Percentiles rank a stretch among this genome's conserved stretches.
phyloP scores from a whole-genome alignment of 2,888 invertebrate species.

The Epistrophe eligans region DNA sequence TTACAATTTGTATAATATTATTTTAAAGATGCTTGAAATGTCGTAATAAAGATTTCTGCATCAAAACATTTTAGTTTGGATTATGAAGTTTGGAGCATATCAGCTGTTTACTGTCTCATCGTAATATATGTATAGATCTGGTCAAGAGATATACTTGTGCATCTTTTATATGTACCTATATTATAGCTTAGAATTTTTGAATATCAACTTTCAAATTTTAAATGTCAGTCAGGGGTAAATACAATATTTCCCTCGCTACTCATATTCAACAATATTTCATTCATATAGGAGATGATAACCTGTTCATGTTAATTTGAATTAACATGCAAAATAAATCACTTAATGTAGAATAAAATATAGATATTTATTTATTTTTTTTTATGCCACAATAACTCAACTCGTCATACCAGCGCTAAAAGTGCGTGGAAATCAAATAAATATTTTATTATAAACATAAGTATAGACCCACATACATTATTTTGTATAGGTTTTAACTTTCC shows the following conservation, averaged over 20 bases:
- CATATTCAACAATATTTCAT: background rate
- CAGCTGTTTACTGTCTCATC: background rate
- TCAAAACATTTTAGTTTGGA: background rate
- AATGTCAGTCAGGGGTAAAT: background rate
- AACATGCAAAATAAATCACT: background rate
- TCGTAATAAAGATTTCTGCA: background rate
- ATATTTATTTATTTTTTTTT: background rate
- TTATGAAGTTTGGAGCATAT: background rate
- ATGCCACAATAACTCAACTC: background rate
- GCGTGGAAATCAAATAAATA: background rate
- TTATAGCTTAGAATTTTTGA: too few relatives aligned
- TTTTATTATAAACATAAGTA: background rate
- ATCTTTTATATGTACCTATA: background rate
- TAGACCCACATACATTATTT: background rate
- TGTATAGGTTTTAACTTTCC: background rate
- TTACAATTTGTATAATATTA: background rate
- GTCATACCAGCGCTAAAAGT: background rate
- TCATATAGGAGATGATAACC: background rate
- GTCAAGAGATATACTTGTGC: background rate
- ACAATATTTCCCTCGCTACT: background rate
- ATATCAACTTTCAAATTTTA: background rate
- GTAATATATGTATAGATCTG: background rate
- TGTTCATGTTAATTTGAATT: background rate
- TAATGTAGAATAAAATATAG: background rate
- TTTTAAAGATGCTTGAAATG: background rate